Percentiles rank a stretch among this genome's conserved stretches.
Evolutionary conservation across 2,888 invertebrate genomes (phyloP).

Genomic region (Aporophyla nigra): DNA sequence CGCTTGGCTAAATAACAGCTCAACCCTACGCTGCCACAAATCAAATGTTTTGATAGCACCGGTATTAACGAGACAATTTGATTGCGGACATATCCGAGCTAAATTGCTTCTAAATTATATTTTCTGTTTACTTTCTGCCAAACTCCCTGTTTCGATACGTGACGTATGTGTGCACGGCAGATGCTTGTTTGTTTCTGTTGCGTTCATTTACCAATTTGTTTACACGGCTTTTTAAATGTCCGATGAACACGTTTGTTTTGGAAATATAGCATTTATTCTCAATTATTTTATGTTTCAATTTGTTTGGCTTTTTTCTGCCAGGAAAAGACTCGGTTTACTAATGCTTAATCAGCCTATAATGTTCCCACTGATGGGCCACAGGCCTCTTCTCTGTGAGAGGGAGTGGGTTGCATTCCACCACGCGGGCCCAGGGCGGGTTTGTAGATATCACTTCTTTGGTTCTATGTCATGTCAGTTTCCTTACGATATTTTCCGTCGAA

Average conservation of each 20-base stretch:
- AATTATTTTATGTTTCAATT: constrained; percentile 52
- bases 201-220: constrained; percentile 86
- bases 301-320: constrained; percentile 1
- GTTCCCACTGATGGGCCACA: too few species aligned
- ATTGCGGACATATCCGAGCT: constrained; percentile 91
- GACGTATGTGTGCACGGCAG: constrained; percentile 81
- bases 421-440: too few species aligned
- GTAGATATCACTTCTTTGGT: too few species aligned
- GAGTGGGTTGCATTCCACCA: too few species aligned
- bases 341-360: too few species aligned
- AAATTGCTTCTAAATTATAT: constrained; percentile 91
- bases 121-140: constrained; percentile 91
- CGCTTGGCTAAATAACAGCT: constrained; percentile 86
- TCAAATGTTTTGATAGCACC: constrained; percentile 91
- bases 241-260: constrained; percentile 69
- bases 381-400: too few species aligned
- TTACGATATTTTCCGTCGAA: too few species aligned
- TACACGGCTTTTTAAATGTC: constrained; percentile 78
- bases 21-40: constrained; percentile 84
- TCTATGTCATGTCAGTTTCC: too few species aligned
- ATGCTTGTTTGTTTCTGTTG: constrained; percentile 85
- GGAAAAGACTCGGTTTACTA: neutral
- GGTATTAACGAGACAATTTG: constrained; percentile 91
- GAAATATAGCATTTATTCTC: constrained; percentile 32
- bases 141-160: constrained; percentile 87